Evolutionary conservation across 2,797 vertebrate genomes (phyloP).

Genomic region (Hemibagrus guttatus): DNA sequence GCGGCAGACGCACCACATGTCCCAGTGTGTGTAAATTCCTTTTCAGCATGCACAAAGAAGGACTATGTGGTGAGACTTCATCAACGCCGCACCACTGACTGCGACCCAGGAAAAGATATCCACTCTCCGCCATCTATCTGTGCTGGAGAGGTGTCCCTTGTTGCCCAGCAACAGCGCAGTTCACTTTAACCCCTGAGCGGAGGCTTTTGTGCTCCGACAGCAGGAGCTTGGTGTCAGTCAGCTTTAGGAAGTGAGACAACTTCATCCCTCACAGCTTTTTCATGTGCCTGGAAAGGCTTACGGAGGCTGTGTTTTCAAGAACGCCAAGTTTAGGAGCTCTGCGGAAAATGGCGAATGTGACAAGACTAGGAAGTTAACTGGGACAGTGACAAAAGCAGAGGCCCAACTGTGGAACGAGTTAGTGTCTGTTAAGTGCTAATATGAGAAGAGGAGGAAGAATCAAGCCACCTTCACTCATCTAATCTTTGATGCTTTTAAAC

Average conservation of each 20-base stretch:
- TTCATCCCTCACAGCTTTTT: constrained; percentile 46
- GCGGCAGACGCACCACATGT: background rate
- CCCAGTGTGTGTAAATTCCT: constrained; percentile 10
- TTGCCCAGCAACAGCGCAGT: constrained; percentile 76
- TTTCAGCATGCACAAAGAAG: constrained; percentile 33
- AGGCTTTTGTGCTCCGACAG: constrained; percentile 46
- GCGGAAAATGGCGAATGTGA: background rate
- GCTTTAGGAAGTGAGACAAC: constrained; percentile 47
- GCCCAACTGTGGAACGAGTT: background rate
- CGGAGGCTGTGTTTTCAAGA: constrained; percentile 5
- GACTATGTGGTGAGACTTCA: constrained; percentile 42
- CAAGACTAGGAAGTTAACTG: constrained; percentile 26
- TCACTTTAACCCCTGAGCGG: constrained; percentile 59
- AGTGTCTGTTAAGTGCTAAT: background rate
- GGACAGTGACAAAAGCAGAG: constrained; percentile 12
- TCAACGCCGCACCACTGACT: constrained; percentile 39
- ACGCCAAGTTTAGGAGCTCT: background rate
- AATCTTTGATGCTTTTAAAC: background rate
- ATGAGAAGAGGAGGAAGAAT: background rate
- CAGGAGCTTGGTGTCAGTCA: constrained; percentile 41
- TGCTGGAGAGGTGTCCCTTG: constrained; percentile 65
- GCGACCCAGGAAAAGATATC: constrained; percentile 38
- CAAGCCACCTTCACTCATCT: background rate
- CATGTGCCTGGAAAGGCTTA: constrained; percentile 34
- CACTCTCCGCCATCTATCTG: constrained; percentile 51